phyloP scores from a whole-genome alignment of 2,113 vertebrate genomes.

The Rattus rattus region DNA sequence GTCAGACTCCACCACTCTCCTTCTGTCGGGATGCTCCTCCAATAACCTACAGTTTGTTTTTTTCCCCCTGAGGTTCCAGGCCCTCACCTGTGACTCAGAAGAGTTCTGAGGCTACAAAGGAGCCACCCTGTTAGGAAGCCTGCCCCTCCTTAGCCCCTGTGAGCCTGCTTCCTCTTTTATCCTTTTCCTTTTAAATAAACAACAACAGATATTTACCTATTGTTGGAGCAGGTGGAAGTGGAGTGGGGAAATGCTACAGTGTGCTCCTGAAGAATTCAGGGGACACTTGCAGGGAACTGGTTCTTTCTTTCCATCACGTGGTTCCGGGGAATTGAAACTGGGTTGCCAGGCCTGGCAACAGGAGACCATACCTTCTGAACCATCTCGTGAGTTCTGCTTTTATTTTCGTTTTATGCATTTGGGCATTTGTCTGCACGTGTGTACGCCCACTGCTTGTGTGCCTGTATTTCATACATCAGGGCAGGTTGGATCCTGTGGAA shows the following conservation, averaged over 20 bases:
- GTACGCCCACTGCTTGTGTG: not conserved
- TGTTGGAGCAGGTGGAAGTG: not conserved
- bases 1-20: not conserved
- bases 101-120: not conserved
- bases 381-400: not conserved
- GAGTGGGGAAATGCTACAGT: not conserved
- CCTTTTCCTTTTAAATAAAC: not conserved
- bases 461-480: not conserved
- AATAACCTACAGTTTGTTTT: not conserved
- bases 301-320: not conserved
- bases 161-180: not conserved
- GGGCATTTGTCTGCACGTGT: not conserved
- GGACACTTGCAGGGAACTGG: not conserved
- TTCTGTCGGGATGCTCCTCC: not conserved
- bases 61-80: not conserved
- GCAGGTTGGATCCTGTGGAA: not conserved
- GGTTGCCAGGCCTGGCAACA: not conserved
- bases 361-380: not conserved
- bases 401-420: not conserved
- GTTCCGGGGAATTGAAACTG: not conserved
- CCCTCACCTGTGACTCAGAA: not conserved
- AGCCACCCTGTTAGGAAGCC: not conserved
- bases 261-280: not conserved
- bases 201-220: not conserved
- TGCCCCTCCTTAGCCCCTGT: not conserved